Evolutionary conservation across 2,113 vertebrate species (phyloP).

Genomic region (Rhodinocichla rosea): DNA sequence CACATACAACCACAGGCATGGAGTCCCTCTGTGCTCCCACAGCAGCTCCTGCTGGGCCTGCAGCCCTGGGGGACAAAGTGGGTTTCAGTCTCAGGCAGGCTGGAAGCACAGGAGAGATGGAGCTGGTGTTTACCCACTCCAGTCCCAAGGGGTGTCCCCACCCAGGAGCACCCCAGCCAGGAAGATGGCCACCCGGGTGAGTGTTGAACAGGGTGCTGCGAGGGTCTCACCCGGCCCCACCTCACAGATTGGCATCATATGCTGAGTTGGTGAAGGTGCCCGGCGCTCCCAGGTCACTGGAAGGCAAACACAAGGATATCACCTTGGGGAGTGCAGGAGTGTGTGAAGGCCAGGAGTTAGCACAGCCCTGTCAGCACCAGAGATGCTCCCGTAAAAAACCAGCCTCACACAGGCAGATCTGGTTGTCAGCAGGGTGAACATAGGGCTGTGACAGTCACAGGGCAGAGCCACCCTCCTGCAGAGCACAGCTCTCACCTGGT

Average conservation of each 20-base stretch:
- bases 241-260: slow-evolving; percentile 2
- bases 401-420: not conserved
- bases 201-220: accelerated
- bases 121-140: not conserved
- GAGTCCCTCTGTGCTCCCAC: too few species aligned
- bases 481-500: not conserved
- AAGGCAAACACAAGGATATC: not conserved
- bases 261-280: slow-evolving; percentile 41
- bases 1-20: not conserved
- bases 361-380: not conserved
- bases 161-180: not conserved
- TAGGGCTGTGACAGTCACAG: not conserved
- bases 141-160: too few species aligned
- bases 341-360: not conserved
- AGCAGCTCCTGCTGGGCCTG: not conserved
- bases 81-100: not conserved
- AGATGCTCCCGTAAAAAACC: not conserved
- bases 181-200: not conserved
- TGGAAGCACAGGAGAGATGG: not conserved
- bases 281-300: not conserved
- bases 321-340: not conserved
- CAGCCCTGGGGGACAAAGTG: accelerated
- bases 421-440: accelerated
- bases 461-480: not conserved
- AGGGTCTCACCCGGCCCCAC: accelerated